Conservation (phyloP, 2,888 invertebrate species). For the Rambutsinella grinnellia region DNA sequence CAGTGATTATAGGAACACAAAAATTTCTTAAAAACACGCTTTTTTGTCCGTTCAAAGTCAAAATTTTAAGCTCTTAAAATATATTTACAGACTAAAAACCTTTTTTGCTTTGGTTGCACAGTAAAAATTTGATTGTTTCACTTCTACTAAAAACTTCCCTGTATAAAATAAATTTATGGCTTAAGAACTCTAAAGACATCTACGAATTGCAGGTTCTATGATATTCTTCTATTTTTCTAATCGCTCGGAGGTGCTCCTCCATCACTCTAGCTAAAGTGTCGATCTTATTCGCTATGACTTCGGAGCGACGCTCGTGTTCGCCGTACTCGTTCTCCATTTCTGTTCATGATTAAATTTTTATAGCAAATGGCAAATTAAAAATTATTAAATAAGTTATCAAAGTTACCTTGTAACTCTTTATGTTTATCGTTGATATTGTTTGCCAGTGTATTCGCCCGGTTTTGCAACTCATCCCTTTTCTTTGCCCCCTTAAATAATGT, state of each 20-base stretch:
- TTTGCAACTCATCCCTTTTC: constrained; percentile 80
- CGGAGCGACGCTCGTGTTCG: constrained; percentile 76
- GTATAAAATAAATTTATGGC: not conserved
- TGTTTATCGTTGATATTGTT: constrained; percentile 82
- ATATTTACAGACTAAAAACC: too few relatives aligned
- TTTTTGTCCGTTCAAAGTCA: too few relatives aligned
- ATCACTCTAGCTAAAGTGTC: constrained; percentile 76
- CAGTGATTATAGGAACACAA: too few relatives aligned
- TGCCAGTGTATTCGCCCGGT: constrained; percentile 85
- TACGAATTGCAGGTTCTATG: constrained; percentile 74
- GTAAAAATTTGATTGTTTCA: not conserved
- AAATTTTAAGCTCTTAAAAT: too few relatives aligned
- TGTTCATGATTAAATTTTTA: too few relatives aligned
- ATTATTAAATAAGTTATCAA: constrained; percentile 16
- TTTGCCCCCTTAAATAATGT: constrained; percentile 83
- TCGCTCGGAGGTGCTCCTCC: constrained; percentile 74
- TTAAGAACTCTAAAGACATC: constrained; percentile 14
- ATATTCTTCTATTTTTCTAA: constrained; percentile 75
- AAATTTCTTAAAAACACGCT: too few relatives aligned
- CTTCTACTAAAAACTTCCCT: not conserved
- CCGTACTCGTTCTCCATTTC: constrained; percentile 79
- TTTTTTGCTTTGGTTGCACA: not conserved
- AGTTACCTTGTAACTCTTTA: constrained; percentile 77
- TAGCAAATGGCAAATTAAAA: too few relatives aligned
- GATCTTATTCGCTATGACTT: constrained; percentile 74